Evolutionary conservation across 2,888 invertebrate species (phyloP), one percentile per base, ranked within the genome.

Genomic region (Stenodema calcarata): DNA sequence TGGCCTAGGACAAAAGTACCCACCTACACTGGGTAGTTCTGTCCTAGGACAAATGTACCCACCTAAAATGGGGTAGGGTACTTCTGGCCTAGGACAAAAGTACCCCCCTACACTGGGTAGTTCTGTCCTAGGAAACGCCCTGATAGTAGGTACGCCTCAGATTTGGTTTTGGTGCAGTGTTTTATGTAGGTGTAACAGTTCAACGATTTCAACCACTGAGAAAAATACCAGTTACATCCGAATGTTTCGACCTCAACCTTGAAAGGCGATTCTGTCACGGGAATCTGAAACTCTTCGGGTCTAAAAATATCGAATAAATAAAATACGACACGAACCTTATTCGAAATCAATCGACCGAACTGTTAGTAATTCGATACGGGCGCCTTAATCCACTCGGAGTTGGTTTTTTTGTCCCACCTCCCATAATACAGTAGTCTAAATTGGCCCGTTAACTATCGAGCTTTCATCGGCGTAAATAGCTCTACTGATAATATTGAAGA

Each of bases 361-460:
- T 44, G 44, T 44, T 16, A 12, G 78, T 78, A 78, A 78, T 78
- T 78, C 44, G 78, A 78, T 78, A 42, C 78, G 78, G 78, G 44
- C 78, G 28, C 47, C 28, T 78, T 44, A 78, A 78, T 75, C 75
- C 75, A 75, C 42, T 78, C 11, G 44, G 28, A 78, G 42, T 44
- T 44, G 3, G 4, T 35, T 16, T 35, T 73, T 73, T 73, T 30
- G 1, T 73, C 35, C n/a, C 30, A 2, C 2, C 28, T 28, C n/a
- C 14, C 44, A 1, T 18, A 62, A 62, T 62, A 62, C 62, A 62
- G 23, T 62, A 62, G 18, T 47, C 44, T 2, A 44, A 44, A 78
- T 23, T 78, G 7, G 78, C 27, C 44, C 78, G 78, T 78, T 78
- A 78, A 27, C 44, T 44, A 7, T 30, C 44, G 12, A 44, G 44